These are phyloP conservation scores for Spisula solida DNA, from an alignment of 2,888 invertebrate genomes.

Conservation along the genomic window DNA sequence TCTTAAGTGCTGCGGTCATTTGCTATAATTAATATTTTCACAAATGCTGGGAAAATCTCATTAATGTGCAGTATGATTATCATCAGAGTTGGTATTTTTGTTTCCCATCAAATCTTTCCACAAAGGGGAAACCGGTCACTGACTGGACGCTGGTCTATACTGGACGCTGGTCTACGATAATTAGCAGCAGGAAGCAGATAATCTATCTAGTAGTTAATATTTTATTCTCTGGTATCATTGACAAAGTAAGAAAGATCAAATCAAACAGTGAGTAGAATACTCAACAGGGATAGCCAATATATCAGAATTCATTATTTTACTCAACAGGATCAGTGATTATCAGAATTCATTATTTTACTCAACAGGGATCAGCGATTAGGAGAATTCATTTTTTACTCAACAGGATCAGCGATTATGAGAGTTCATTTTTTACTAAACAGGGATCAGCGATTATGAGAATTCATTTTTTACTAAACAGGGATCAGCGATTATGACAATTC, in stretches of 20 bases:
- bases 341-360: no score
- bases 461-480: no score
- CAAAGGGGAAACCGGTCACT: constrained; percentile 39
- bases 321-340: no score
- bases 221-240: background rate
- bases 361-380: no score
- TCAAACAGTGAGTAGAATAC: background rate
- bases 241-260: constrained; percentile 11
- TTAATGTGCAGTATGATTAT: constrained; percentile 71
- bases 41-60: constrained; percentile 74
- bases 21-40: constrained; percentile 74
- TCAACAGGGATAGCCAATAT: no score
- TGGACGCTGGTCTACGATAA: constrained; percentile 42
- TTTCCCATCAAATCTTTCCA: constrained; percentile 44
- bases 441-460: no score
- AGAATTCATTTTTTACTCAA: no score
- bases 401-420: no score
- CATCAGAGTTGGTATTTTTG: constrained; percentile 65
- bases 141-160: constrained; percentile 44
- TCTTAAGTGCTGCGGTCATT: constrained; percentile 71
- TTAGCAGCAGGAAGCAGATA: constrained; percentile 37
- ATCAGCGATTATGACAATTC: no score
- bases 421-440: no score
- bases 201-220: constrained; percentile 27
- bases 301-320: no score